phyloP scores from a whole-genome alignment of 2,797 vertebrate species.

The Coreius guichenoti region DNA sequence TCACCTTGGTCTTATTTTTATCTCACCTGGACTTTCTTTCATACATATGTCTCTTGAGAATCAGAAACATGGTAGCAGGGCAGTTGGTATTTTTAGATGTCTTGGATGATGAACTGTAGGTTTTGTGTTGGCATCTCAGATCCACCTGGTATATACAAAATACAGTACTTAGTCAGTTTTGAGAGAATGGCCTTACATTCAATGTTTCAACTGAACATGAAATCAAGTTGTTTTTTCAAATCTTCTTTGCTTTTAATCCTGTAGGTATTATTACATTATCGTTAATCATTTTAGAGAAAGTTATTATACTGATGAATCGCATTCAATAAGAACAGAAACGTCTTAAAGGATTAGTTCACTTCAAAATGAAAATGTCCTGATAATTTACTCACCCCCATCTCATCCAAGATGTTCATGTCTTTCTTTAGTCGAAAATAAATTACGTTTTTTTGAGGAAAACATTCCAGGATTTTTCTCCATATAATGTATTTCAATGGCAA shows the following conservation, averaged over 20 bases:
- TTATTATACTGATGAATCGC: not conserved
- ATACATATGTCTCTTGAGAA: slow-evolving; percentile 54
- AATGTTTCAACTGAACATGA: not conserved
- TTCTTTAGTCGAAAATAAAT: too few relatives aligned
- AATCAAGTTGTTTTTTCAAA: not conserved
- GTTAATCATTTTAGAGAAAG: not conserved
- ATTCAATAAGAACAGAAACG: not conserved
- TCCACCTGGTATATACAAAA: slow-evolving; percentile 53
- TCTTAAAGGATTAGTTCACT: not conserved
- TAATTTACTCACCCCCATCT: too few relatives aligned
- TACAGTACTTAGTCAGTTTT: not conserved
- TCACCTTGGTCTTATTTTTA: not conserved
- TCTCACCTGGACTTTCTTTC: slow-evolving; percentile 52
- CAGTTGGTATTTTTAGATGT: slow-evolving; percentile 61
- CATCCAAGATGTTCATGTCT: too few relatives aligned
- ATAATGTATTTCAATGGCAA: too few relatives aligned
- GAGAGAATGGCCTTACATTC: not conserved
- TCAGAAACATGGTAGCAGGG: slow-evolving; percentile 59
- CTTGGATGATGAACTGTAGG: slow-evolving; percentile 49
- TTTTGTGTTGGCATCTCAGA: slow-evolving; percentile 63
- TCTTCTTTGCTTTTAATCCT: not conserved
- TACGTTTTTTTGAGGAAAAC: too few relatives aligned
- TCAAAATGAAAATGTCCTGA: too few relatives aligned
- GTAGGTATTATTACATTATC: not conserved
- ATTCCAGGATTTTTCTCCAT: too few relatives aligned